Base-by-base conservation (phyloP, 2,113 vertebrate species). In the Myotis brandtii region DNA sequence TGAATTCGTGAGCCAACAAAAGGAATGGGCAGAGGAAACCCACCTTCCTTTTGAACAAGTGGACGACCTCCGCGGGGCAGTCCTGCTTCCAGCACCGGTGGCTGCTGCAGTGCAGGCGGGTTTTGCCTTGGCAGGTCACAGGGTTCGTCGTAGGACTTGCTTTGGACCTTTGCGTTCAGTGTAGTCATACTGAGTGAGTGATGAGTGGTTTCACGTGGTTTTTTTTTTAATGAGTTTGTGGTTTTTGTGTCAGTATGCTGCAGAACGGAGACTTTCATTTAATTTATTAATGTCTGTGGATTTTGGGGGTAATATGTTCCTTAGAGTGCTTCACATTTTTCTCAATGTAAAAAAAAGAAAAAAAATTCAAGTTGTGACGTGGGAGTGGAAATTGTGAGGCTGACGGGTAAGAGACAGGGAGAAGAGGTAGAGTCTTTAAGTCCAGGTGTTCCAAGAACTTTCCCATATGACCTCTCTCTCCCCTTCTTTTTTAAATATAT, bases 181-280 rank as follows among this genome's bases (percentile, higher is more conserved):
- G 86, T 54, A 59, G 86, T 62, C 64, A 27, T 40, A 37, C 16
- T 14, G 11, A 30, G 46, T 40, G n/a, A 59, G 8, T 56, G 34
- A 34, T 34, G 50, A 84, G 52, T 20, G 37, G 46, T 94, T 95
- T 92, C 67, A 48, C 21, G 2, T 10, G 56, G 14, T 59, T 52
- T 27, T 69, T 27, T 69, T 86, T 79, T 40, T 27, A 80, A 91
- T 48, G 48, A 88, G 21, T 50, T 18, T 66, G 66, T 92, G 91
- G 79, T 8, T 91, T 91, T 76, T 91, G 43, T 96, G 95, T 96
- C 46, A 30, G n/a, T 84, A 4, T 69, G 27, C 34, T 80, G 30
- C 11, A 72, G 27, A 73, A 59, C 40, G 27, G 66, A 81, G 66
- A 50, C 27, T 81, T 81, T 73, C 27, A 54, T 30, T 79, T 77